Percentiles rank a stretch among this genome's conserved stretches.
Conservation (phyloP, 2,888 invertebrate species). For the Thera obeliscata region DNA sequence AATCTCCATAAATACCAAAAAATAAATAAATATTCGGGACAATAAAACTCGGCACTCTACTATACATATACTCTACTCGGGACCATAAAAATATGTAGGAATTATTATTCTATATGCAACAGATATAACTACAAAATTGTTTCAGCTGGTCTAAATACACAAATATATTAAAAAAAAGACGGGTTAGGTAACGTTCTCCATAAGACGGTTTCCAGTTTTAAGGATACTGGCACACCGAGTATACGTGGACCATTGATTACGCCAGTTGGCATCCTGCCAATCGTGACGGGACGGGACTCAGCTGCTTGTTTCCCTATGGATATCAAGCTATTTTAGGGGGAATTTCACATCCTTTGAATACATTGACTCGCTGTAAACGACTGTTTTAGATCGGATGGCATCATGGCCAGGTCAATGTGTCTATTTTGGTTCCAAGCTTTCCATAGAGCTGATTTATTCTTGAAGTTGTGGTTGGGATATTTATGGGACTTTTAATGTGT, state of each 20-base stretch:
- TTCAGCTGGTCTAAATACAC: too few relatives aligned
- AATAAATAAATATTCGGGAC: too few relatives aligned
- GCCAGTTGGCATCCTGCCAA: constrained; percentile 37
- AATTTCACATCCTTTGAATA: constrained; percentile 32
- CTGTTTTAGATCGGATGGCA: constrained; percentile 22
- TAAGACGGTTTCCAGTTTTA: background rate
- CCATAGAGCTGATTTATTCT: background rate
- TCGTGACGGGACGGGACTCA: constrained; percentile 22
- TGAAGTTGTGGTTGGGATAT: too few relatives aligned
- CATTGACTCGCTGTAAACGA: constrained; percentile 18
- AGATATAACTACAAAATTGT: too few relatives aligned
- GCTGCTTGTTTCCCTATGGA: constrained; percentile 36
- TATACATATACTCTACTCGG: too few relatives aligned
- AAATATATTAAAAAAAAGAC: too few relatives aligned
- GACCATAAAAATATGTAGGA: too few relatives aligned
- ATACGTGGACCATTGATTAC: constrained; percentile 35
- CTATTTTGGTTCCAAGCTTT: constrained; percentile 12
- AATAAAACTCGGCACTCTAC: too few relatives aligned
- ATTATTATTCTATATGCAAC: too few relatives aligned
- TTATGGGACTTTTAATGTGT: too few relatives aligned
- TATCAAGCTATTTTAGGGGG: constrained; percentile 33
- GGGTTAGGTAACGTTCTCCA: background rate
- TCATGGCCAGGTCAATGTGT: constrained; percentile 28
- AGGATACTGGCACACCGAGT: constrained; percentile 4
- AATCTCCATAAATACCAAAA: too few relatives aligned